Percentiles rank a stretch among this genome's conserved stretches.
Conservation (phyloP, 2,888 invertebrate species). For the Volucella inflata region DNA sequence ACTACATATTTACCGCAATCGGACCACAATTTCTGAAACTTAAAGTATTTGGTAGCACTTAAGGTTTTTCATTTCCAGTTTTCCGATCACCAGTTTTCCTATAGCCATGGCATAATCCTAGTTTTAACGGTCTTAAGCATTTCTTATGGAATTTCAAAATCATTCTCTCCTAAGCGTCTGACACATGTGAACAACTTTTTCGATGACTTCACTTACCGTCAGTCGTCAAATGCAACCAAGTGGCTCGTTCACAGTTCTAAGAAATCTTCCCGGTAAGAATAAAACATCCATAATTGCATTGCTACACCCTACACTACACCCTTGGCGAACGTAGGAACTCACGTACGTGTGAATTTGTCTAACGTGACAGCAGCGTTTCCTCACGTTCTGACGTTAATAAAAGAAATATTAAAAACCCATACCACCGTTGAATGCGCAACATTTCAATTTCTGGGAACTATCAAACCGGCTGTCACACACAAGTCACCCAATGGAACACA, state of each 20-base stretch:
- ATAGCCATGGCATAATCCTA: too few relatives aligned
- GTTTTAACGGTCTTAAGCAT: too few relatives aligned
- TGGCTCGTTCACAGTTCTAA: background rate
- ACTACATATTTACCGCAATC: too few relatives aligned
- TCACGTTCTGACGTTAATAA: conserved; percentile 14
- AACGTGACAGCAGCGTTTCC: conserved; percentile 58
- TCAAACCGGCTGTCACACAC: conserved; percentile 3
- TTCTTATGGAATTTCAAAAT: too few relatives aligned
- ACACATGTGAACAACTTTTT: too few relatives aligned
- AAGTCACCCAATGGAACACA: conserved; percentile 7
- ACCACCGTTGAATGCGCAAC: background rate
- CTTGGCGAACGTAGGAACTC: background rate
- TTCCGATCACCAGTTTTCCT: too few relatives aligned
- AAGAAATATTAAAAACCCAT: conserved; percentile 46
- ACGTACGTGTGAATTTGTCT: conserved; percentile 33
- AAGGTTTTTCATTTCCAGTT: too few relatives aligned
- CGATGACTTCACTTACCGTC: too few relatives aligned
- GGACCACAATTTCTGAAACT: too few relatives aligned
- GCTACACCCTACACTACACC: background rate
- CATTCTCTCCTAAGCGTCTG: too few relatives aligned
- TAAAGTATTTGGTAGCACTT: too few relatives aligned
- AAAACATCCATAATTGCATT: conserved; percentile 10
- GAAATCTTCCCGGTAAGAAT: background rate
- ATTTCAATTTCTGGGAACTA: conserved; percentile 30
- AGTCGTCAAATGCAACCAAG: too few relatives aligned